Evolutionary conservation across 2,888 invertebrate genomes (phyloP).

Genomic region (Ophraella communa): DNA sequence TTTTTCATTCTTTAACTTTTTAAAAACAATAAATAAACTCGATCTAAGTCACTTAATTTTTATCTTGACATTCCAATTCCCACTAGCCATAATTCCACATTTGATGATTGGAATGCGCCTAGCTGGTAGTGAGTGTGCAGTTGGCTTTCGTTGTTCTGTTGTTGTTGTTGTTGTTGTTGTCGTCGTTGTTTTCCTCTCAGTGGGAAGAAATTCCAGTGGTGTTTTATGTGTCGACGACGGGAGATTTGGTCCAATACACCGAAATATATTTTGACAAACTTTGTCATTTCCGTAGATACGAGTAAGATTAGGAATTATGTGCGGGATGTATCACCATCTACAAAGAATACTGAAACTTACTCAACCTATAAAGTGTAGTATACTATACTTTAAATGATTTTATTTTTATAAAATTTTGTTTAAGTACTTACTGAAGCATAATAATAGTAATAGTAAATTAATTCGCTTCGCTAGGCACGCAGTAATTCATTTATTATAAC

Average conservation of each 20-base stretch:
- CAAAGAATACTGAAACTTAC: no score
- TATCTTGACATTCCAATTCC: constrained; percentile 21
- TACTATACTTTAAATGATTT: no score
- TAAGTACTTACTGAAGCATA: no score
- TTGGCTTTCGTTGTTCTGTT: constrained; percentile 20
- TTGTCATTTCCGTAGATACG: background rate
- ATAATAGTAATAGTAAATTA: no score
- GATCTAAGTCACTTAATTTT: constrained; percentile 13
- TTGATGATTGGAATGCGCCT: constrained; percentile 26
- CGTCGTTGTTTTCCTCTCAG: constrained; percentile 22
- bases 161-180: constrained; percentile 20
- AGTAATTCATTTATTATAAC: no score
- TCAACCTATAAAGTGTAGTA: no score
- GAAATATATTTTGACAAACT: constrained; percentile 22
- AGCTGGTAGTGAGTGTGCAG: constrained; percentile 8
- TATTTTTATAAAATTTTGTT: no score
- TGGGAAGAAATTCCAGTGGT: constrained; percentile 26
- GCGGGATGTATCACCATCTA: background rate
- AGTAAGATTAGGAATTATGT: background rate
- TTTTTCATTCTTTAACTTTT: no score
- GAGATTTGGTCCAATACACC: constrained; percentile 19
- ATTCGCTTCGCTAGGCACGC: no score
- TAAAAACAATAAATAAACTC: constrained; percentile 13
- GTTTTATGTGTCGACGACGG: constrained; percentile 21
- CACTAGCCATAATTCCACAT: constrained; percentile 18